A percentile compares a stretch with the other conserved stretches of the same genome.
Conservation (phyloP, 2,888 invertebrate genomes). For the Drosophila glabriapex region DNA sequence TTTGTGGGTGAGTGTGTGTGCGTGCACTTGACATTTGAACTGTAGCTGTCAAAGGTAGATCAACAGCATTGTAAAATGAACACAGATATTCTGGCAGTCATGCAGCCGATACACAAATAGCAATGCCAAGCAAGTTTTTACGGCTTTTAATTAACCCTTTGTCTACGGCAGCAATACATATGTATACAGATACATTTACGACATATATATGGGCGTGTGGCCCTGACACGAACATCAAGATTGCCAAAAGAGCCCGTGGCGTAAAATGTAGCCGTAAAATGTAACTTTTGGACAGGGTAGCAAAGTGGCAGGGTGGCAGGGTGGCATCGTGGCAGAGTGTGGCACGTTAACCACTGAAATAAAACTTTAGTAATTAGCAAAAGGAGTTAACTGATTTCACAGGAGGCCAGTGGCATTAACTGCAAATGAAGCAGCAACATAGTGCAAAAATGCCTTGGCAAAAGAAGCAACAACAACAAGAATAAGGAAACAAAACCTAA, state of each 20-base stretch:
- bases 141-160: slow-evolving; percentile 76
- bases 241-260: slow-evolving; percentile 37
- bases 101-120: slow-evolving; percentile 43
- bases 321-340: background rate
- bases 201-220: slow-evolving; percentile 31
- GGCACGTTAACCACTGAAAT: slow-evolving; percentile 55
- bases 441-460: slow-evolving; percentile 30
- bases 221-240: slow-evolving; percentile 76
- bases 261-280: slow-evolving; percentile 38
- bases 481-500: slow-evolving; percentile 64
- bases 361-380: slow-evolving; percentile 84
- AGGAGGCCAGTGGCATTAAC: slow-evolving; percentile 58
- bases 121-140: slow-evolving; percentile 59
- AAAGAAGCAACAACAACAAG: slow-evolving; percentile 29
- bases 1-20: slow-evolving; percentile 12
- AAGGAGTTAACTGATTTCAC: slow-evolving; percentile 82
- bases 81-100: slow-evolving; percentile 10
- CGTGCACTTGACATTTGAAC: slow-evolving; percentile 79
- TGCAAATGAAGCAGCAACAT: slow-evolving; percentile 63
- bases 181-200: slow-evolving; percentile 1
- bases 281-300: slow-evolving; percentile 11
- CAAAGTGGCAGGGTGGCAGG: slow-evolving; percentile 5
- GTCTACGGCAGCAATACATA: slow-evolving; percentile 44
- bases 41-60: slow-evolving; percentile 72
- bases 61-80: slow-evolving; percentile 47